Conservation (phyloP, 2,797 vertebrate genomes). For the Pantherophis vulpinus region DNA sequence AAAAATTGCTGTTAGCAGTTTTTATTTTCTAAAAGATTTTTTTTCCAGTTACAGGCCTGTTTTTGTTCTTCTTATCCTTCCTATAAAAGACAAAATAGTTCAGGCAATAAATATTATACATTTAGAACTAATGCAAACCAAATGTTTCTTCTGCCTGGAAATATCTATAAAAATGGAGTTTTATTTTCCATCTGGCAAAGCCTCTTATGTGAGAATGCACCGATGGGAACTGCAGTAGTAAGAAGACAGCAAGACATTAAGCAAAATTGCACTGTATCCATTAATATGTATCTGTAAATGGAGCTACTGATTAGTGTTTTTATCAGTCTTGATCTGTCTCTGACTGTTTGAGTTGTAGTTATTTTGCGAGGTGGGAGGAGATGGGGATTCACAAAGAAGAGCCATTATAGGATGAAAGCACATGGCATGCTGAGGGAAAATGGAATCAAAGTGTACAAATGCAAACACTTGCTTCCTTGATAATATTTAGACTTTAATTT, state of each 20-base stretch:
- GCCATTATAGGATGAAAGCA: slow-evolving; percentile 73
- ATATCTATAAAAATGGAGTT: slow-evolving; percentile 66
- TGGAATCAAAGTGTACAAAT: slow-evolving; percentile 73
- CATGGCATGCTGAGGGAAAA: slow-evolving; percentile 71
- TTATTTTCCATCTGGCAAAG: slow-evolving; percentile 74
- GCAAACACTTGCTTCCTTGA: slow-evolving; percentile 73
- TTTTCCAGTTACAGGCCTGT: slow-evolving; percentile 62
- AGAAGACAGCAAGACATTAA: slow-evolving; percentile 72
- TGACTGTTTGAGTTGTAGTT: slow-evolving; percentile 48
- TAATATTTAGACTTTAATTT: slow-evolving; percentile 70
- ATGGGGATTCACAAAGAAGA: slow-evolving; percentile 72
- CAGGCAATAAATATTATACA: slow-evolving; percentile 68
- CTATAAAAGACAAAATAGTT: slow-evolving; percentile 67
- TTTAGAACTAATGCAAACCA: slow-evolving; percentile 70
- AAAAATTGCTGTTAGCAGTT: slow-evolving; percentile 36
- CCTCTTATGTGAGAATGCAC: slow-evolving; percentile 70
- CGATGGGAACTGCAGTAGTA: slow-evolving; percentile 70
- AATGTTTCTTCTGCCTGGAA: slow-evolving; percentile 68
- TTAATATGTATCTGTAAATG: slow-evolving; percentile 69
- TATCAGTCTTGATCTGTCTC: slow-evolving; percentile 76
- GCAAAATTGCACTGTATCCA: slow-evolving; percentile 70
- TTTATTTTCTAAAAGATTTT: neutral
- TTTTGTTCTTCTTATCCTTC: slow-evolving; percentile 55
- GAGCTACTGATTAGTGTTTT: slow-evolving; percentile 61
- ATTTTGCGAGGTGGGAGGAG: slow-evolving; percentile 38